Base-by-base conservation (phyloP, 2,797 vertebrate species). In the Columba guinea region DNA sequence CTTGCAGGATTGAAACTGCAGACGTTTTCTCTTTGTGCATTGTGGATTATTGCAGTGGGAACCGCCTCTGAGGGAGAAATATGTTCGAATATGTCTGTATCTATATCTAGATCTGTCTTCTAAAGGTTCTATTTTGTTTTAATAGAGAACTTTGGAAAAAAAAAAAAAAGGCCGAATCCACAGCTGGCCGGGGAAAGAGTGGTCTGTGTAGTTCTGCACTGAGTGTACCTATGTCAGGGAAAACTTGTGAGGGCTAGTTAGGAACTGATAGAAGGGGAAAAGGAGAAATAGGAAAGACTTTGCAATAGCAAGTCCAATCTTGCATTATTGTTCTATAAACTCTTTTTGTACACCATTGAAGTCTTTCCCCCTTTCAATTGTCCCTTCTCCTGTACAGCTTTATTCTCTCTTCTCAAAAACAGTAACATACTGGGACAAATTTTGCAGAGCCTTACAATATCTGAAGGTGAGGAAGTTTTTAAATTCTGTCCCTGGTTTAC, bases 181-280 rank as follows among this genome's bases (percentile, higher is more conserved):
- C 23, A 2, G 0, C 13, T 32, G 5, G 9, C 59, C 7, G 20
- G 22, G 20, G 10, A 64, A 4, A 3, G 4, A 56, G 8, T 9
- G 6, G 2, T 65, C 67, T 4, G 0, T 23, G 8, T 28, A 46
- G 12, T 58, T 76, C 13, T 28, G 68, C 19, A 17, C 1, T 18
- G 4, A 0, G 0, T 13, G 8, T 34, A 13, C 13, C 22, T 71
- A 3, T 20, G 19, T 24, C n/a, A 65, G 10, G 68, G 35, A 20
- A 14, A 79, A 32, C 10, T 21, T 7, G 7, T 22, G n/a, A 52
- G 8, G 19, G 9, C 15, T 77, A 53, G 49, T 39, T 49, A 53
- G 7, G 10, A 74, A 49, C 7, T 37, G 35, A 44, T 39, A 70
- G 69, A 82, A 37, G 3, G 7, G 26, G 26, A 68, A 70, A 71